Evolutionary conservation across 1,140 invertebrate genomes (phyloP).

Genomic region (Palaemon carinicauda): DNA sequence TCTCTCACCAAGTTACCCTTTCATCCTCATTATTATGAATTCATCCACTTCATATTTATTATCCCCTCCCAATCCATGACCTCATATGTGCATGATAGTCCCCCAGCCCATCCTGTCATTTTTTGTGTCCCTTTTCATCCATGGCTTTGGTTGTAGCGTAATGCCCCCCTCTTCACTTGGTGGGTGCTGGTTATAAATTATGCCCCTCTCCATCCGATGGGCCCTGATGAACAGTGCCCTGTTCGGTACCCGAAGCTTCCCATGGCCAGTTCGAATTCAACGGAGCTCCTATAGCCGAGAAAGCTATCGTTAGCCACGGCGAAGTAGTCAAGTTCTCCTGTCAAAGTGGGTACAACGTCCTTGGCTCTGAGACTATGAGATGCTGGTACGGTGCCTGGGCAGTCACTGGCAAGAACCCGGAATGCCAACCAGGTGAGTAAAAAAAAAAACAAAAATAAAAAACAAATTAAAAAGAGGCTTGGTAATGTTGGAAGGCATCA

Average conservation of each 20-base stretch:
- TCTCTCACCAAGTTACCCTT: no score
- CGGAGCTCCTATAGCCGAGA: slow-evolving; percentile 75
- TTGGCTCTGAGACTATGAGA: slow-evolving; percentile 74
- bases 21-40: no score
- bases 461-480: no score
- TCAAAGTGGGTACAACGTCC: slow-evolving; percentile 77
- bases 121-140: no score
- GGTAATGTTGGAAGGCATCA: not conserved
- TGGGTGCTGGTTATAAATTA: not conserved
- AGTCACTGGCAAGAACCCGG: slow-evolving; percentile 73
- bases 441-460: not conserved
- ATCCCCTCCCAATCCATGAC: no score
- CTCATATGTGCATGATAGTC: no score
- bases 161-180: not conserved
- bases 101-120: no score
- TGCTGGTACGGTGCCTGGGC: slow-evolving; percentile 84
- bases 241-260: slow-evolving; percentile 72
- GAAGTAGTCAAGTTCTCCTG: slow-evolving; percentile 89
- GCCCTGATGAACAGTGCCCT: slow-evolving; percentile 69
- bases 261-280: slow-evolving; percentile 75
- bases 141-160: not conserved
- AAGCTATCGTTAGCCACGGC: slow-evolving; percentile 77
- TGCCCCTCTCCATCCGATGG: not conserved
- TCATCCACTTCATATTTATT: no score
- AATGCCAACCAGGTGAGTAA: slow-evolving; percentile 75